phyloP scores from a whole-genome alignment of 2,888 invertebrate species.

The Aethes cnicana region DNA sequence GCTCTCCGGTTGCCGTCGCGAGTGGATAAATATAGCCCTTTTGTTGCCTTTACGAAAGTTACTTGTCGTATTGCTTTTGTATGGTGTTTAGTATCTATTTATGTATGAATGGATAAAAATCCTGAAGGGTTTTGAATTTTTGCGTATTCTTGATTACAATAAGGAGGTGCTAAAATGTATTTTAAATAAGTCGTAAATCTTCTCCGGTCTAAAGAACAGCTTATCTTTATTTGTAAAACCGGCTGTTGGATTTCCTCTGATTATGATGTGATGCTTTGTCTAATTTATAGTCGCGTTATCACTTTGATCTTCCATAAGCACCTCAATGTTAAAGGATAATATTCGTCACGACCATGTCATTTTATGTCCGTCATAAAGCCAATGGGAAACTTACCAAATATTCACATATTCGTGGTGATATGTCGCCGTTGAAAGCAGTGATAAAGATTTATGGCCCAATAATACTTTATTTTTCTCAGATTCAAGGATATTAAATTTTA shows the following conservation, averaged over 20 bases:
- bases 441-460: constrained; percentile 77
- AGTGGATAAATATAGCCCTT: constrained; percentile 14
- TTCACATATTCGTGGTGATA: constrained; percentile 62
- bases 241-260: too few relatives aligned
- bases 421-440: constrained; percentile 52
- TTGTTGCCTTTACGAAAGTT: background rate
- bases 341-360: constrained; percentile 14
- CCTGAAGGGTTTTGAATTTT: too few relatives aligned
- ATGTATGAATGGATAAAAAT: too few relatives aligned
- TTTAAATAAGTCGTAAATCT: too few relatives aligned
- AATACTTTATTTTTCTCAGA: constrained; percentile 77
- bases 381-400: constrained; percentile 65
- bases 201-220: too few relatives aligned
- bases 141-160: too few relatives aligned
- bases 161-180: too few relatives aligned
- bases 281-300: too few relatives aligned
- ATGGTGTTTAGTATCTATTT: too few relatives aligned
- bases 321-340: background rate
- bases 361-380: constrained; percentile 34
- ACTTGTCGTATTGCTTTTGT: too few relatives aligned
- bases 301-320: background rate
- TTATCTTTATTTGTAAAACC: too few relatives aligned
- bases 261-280: too few relatives aligned
- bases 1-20: constrained; percentile 15
- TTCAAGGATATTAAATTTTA: constrained; percentile 73